Evolutionary conservation across 2,888 invertebrate species (phyloP).

Genomic region (Maniola hyperantus): DNA sequence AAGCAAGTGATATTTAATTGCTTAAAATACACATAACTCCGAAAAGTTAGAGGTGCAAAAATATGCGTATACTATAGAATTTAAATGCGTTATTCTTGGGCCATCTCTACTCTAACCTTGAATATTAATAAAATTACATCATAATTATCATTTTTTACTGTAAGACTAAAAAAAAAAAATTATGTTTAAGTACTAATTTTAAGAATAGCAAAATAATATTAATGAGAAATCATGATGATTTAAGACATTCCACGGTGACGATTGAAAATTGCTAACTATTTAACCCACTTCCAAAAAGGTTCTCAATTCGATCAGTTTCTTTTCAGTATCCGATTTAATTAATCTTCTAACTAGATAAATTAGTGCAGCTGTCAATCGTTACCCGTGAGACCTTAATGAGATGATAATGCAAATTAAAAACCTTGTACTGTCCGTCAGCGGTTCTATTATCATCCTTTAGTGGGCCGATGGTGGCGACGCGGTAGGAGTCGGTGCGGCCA

Average conservation of each 20-base stretch:
- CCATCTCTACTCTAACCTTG: not conserved
- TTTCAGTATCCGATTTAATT: too few species aligned
- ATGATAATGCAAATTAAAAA: constrained; percentile 80
- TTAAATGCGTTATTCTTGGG: not conserved
- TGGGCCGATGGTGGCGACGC: constrained; percentile 96
- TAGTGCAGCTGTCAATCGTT: constrained; percentile 36
- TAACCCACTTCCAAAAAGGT: too few species aligned
- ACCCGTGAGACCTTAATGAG: constrained; percentile 46
- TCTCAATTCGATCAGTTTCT: too few species aligned
- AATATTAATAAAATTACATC: not conserved
- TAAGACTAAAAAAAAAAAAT: not conserved
- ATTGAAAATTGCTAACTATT: constrained; percentile 28
- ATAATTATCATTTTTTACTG: not conserved
- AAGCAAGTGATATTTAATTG: too few species aligned
- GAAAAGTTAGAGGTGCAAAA: too few species aligned
- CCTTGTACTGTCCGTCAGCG: constrained; percentile 96
- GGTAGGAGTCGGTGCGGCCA: constrained; percentile 98
- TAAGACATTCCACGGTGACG: constrained; percentile 37
- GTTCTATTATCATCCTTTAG: constrained; percentile 97
- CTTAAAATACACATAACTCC: too few species aligned
- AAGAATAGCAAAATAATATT: constrained; percentile 31
- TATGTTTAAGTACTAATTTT: not conserved
- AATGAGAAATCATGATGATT: constrained; percentile 37
- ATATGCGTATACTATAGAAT: not conserved
- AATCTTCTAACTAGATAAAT: too few species aligned